Evolutionary conservation across 2,888 invertebrate genomes (phyloP), one percentile per base, ranked within the genome.

Genomic region (Agonopterix alstromeriana): DNA sequence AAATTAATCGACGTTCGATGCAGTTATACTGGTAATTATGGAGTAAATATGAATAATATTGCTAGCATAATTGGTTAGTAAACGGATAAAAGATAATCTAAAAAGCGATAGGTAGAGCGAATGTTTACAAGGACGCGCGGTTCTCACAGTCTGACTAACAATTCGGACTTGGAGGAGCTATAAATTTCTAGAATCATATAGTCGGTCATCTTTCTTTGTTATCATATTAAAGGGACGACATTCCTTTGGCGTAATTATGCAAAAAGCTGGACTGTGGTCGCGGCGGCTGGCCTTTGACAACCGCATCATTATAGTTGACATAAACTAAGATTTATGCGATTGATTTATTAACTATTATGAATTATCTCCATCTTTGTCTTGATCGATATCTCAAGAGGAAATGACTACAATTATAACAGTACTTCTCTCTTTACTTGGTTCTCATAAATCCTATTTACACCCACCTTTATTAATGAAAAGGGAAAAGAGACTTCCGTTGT

Each of bases 201-300:
- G 73, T 70, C 73, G 78, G 81, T 84, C 78, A 85, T 84, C 77
- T 85, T 85, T 80, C 77, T 85, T 87, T 86, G 82, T 86, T 85
- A 85, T 84, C 69, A 86, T 83, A 82, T 85, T 80, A 80, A 76
- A 78, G 70, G 75, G 75, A 73, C 82, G 77, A 70, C 82, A 86
- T 88, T 87, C 86, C 82, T 72, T 73, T 69, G 70, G 63, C 70
- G 68, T 85, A 83, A 87, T 87, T 87, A 87, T 87, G 87, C 85
- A 87, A 86, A 86, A 87, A 87, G 80, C 82, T 77, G 84, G 84
- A 79, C 85, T 65, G 59, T 77, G 83, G 79, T 58, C 80, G 77
- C 70, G 72, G 81, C 86, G 85, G 85, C 73, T 69, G 67, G 63
- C 70, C 85, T 87, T 88, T 87, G 86, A 81, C 77, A 74, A 72